Percentiles rank a stretch among this genome's conserved stretches.
phyloP scores from a whole-genome alignment of 2,888 invertebrate species.

The Sisyra terminalis region DNA sequence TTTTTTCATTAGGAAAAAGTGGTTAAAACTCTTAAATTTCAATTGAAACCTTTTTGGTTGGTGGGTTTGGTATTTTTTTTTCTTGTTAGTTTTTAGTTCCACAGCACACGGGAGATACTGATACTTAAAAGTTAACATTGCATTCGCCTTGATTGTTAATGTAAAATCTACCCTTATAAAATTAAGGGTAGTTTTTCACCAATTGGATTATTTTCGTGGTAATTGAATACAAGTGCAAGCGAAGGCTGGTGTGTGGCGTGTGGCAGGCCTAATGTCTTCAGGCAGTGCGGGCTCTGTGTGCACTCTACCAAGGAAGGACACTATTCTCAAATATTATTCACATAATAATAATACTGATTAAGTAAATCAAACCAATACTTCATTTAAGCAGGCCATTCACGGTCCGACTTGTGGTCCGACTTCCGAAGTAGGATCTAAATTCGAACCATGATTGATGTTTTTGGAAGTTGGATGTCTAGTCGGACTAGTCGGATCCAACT shows the following conservation, averaged over 20 bases:
- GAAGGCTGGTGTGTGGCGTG: constrained; percentile 10
- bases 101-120: constrained; percentile 4
- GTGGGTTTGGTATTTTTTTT: constrained; percentile 3
- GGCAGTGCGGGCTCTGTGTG: constrained; percentile 14
- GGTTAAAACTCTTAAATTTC: no score
- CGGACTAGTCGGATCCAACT: no score
- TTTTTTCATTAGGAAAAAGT: no score
- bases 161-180: neutral
- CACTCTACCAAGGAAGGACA: constrained; percentile 11
- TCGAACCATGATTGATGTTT: no score
- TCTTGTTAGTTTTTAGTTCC: neutral
- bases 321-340: no score
- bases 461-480: no score
- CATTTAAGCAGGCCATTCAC: no score
- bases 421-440: no score
- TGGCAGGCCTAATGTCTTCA: constrained; percentile 10
- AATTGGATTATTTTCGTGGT: neutral
- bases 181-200: no score
- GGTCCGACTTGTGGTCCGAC: no score
- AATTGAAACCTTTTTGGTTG: constrained; percentile 1
- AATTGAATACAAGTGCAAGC: constrained; percentile 10
- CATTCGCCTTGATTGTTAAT: neutral
- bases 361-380: no score
- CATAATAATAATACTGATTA: no score
- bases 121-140: neutral